Evolutionary conservation across 2,888 invertebrate species (phyloP), one percentile per base, ranked within the genome.

Genomic region (Diabrotica balteata): DNA sequence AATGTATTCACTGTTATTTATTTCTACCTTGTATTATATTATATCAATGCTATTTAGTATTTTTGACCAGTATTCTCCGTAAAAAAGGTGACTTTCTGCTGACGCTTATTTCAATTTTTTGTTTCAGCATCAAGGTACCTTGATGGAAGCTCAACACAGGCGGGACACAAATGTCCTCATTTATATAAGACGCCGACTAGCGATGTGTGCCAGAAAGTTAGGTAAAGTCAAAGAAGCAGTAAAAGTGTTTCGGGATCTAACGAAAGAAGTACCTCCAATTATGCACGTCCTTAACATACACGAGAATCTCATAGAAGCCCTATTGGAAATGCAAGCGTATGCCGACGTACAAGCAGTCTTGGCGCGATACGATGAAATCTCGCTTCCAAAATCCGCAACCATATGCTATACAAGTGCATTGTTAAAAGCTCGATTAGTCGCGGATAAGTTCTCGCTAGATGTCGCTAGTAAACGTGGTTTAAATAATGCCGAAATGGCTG

Each of bases 181-280:
- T 80, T 98, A 98, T 84, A 93, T 97, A 64, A 94, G 95, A 84
- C 88, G 98, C 65, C 88, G 98, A 71, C 85, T 97, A 69, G 98
- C 97, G n/a, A 97, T 98, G 97, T 98, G 97, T 86, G 95, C 96
- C 46, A 88, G 98, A 66, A 96, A 97, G 80, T 87, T 98, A 66
- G 97, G 97, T 9, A 93, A 96, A 78, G 87, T 97, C 73, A 94
- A 96, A 84, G 98, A 98, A 85, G 96, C 97, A 0, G 93, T 97
- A 43, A 97, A 98, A 84, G 93, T 96, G 89, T 97, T 98, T 87
- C 90, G 97, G 80, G 98, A 98, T 86, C 86, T 98, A 72, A 95
- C 96, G 62, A 97, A 98, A 85, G 98, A 98, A 86, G 93, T 94
- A 74, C 97, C 97, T 77, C 96, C 97, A 9, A 94, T 96, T 78